Conservation (phyloP, 2,888 invertebrate species). For the Pammene fasciana region DNA sequence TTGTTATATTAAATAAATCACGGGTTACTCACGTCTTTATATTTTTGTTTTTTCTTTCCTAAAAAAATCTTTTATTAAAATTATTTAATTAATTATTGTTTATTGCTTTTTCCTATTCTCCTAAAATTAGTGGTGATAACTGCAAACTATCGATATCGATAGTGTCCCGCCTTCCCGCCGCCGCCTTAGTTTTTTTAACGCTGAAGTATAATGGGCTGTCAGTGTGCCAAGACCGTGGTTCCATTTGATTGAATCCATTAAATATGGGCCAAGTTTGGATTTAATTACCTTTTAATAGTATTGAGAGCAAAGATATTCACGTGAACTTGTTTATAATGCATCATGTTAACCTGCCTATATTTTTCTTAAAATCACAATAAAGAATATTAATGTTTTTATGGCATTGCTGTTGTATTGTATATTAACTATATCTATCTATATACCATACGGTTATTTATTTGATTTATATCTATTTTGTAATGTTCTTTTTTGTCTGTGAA, state of each 20-base stretch:
- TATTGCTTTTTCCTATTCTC: background rate
- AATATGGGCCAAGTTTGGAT: constrained; percentile 25
- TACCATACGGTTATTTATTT: too few relatives aligned
- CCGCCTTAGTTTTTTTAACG: constrained; percentile 48
- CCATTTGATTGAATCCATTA: constrained; percentile 35
- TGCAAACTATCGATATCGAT: constrained; percentile 18
- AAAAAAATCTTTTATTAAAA: too few relatives aligned
- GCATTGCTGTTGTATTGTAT: too few relatives aligned
- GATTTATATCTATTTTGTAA: too few relatives aligned
- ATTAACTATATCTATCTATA: too few relatives aligned
- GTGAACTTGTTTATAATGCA: background rate
- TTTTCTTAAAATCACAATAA: too few relatives aligned
- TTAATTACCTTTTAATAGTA: constrained; percentile 24
- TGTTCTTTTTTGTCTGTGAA: too few relatives aligned
- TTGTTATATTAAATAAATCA: too few relatives aligned
- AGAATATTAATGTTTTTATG: too few relatives aligned
- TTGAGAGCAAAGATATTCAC: background rate
- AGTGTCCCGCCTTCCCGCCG: constrained; percentile 44
- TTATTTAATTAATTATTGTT: too few relatives aligned
- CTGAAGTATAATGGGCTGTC: constrained; percentile 44
- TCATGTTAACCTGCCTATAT: background rate
- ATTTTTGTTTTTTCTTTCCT: too few relatives aligned
- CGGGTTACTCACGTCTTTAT: too few relatives aligned
- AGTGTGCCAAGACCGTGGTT: constrained; percentile 8
- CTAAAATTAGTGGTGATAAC: background rate